These are phyloP conservation scores for Dasypolia templi DNA, from an alignment of 2,888 invertebrate genomes.

Conservation along the genomic window DNA sequence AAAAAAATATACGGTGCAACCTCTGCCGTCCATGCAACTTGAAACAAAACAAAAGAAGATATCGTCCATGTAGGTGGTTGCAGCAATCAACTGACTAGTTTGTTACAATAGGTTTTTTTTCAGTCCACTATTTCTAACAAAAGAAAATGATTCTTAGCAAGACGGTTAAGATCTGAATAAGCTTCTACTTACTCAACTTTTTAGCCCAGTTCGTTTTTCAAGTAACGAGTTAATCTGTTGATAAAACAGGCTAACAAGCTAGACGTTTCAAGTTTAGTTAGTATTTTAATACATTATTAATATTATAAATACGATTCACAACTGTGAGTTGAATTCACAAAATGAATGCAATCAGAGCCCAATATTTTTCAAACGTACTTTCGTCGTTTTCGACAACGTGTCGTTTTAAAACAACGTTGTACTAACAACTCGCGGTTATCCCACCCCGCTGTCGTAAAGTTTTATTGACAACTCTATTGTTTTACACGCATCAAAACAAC, in stretches of 20 bases:
- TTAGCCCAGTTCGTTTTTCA: neutral
- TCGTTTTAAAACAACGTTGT: constrained; percentile 3
- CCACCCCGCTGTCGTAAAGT: constrained; percentile 14
- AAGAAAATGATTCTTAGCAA: neutral
- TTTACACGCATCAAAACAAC: constrained; percentile 26
- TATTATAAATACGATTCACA: no score
- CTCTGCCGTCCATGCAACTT: neutral
- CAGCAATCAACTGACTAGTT: constrained; percentile 29
- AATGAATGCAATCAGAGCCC: no score
- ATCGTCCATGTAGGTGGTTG: neutral
- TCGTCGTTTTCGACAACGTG: no score
- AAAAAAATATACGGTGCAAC: neutral
- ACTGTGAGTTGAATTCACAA: no score
- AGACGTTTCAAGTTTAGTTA: no score
- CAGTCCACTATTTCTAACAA: neutral
- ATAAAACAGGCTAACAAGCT: no score
- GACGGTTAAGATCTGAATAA: neutral
- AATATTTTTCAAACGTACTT: no score
- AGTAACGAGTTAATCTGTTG: no score
- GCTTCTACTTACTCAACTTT: neutral
- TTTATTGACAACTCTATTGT: constrained; percentile 29
- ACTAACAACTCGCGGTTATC: constrained; percentile 9
- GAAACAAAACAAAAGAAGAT: constrained; percentile 26
- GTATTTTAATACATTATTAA: no score
- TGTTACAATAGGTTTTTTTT: constrained; percentile 15